Conservation (phyloP, 2,797 vertebrate species). For the Hybognathus amarus region DNA sequence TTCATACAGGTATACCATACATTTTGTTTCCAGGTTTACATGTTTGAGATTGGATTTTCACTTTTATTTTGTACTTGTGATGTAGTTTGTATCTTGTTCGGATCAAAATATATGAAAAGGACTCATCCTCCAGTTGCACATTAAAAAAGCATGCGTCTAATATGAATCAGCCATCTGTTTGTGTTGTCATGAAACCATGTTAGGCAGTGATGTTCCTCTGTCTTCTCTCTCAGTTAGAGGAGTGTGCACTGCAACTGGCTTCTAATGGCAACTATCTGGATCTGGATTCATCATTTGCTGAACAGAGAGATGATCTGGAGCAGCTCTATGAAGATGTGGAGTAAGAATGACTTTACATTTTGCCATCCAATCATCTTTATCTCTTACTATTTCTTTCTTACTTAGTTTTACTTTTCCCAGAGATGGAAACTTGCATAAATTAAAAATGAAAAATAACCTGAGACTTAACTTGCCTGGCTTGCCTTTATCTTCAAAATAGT, state of each 20-base stretch:
- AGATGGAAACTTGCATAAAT: conserved; percentile 3
- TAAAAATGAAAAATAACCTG: neutral
- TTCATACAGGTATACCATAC: neutral
- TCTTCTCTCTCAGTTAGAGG: conserved; percentile 82
- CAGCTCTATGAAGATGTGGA: conserved; percentile 88
- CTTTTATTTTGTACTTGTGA: neutral
- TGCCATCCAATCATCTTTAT: neutral
- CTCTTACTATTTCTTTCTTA: neutral
- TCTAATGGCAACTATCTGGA: conserved; percentile 92
- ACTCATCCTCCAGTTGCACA: neutral
- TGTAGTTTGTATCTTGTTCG: neutral
- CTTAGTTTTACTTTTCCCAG: neutral
- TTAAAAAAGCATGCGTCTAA: neutral
- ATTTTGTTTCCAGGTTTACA: neutral
- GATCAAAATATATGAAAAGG: neutral
- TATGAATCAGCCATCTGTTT: neutral
- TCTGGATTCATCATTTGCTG: conserved; percentile 87
- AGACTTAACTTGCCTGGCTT: neutral
- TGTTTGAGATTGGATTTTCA: neutral
- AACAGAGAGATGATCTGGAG: conserved; percentile 93
- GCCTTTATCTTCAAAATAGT: neutral
- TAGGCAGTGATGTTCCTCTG: conserved; percentile 13
- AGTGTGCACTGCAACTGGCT: conserved; percentile 89
- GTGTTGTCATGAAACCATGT: neutral
- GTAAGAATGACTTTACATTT: conserved; percentile 73